These are phyloP conservation scores for Staurois parvus DNA, from an alignment of 2,797 vertebrate species.

Conservation along the genomic window DNA sequence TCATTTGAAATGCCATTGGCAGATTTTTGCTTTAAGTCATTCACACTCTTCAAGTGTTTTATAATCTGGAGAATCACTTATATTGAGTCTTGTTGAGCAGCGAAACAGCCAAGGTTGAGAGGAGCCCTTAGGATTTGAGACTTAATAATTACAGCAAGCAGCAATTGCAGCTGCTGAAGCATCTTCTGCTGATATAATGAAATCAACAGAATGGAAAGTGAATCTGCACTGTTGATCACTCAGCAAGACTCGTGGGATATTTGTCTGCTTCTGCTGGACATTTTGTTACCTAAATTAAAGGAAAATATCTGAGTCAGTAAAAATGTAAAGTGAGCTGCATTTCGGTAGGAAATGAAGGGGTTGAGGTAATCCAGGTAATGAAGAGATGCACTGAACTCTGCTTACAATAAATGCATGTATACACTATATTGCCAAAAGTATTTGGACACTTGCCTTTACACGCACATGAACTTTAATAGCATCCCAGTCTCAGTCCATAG, in stretches of 20 bases:
- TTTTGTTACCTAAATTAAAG: slow-evolving; percentile 19
- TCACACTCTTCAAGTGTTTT: slow-evolving; percentile 19
- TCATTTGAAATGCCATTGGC: slow-evolving; percentile 13
- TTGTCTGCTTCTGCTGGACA: background rate
- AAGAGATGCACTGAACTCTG: background rate
- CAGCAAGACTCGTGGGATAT: background rate
- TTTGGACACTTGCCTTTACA: too few species aligned
- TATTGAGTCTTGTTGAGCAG: slow-evolving; percentile 16
- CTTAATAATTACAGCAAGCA: slow-evolving; percentile 30
- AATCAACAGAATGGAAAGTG: slow-evolving; percentile 17
- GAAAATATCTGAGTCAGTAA: slow-evolving; percentile 3
- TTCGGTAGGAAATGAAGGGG: background rate
- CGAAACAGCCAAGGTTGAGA: slow-evolving; percentile 7
- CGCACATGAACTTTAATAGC: too few species aligned
- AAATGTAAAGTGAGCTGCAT: background rate
- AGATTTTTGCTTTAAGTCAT: background rate
- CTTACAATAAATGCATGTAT: too few species aligned
- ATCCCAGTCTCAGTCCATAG: too few species aligned
- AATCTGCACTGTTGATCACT: background rate
- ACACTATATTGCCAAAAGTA: too few species aligned
- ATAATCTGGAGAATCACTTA: slow-evolving; percentile 28
- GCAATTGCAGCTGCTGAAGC: background rate
- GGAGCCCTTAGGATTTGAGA: slow-evolving; percentile 20
- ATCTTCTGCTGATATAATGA: slow-evolving; percentile 31
- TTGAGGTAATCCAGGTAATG: background rate